Percentiles rank a stretch among this genome's conserved stretches.
These are phyloP conservation scores for Leptinotarsa lineolata DNA, from an alignment of 1,140 invertebrate genomes.

Conservation along the genomic window DNA sequence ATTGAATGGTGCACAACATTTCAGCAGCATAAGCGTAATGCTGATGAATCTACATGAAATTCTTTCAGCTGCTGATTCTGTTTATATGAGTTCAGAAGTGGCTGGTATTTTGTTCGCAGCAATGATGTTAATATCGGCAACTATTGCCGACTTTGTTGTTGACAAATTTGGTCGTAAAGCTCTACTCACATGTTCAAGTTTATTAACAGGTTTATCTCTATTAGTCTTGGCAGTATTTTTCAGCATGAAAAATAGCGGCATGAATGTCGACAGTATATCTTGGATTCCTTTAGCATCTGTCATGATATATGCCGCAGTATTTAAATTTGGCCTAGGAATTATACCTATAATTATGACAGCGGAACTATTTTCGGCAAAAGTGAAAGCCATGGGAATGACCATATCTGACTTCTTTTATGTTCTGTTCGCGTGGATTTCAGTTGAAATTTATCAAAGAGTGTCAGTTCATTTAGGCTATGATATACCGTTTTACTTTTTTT, in stretches of 20 bases:
- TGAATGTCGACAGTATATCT: conserved; percentile 10
- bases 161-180: conserved; percentile 52
- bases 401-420: conserved; percentile 41
- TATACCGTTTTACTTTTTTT: conserved; percentile 70
- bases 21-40: conserved; percentile 59
- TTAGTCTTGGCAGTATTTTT: conserved; percentile 40
- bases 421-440: conserved; percentile 64
- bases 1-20: conserved; percentile 62
- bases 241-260: conserved; percentile 31
- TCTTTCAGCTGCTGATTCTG: conserved; percentile 53
- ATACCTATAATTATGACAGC: conserved; percentile 73
- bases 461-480: conserved; percentile 56
- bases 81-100: conserved; percentile 37
- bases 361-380: conserved; percentile 68
- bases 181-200: too few species aligned
- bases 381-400: conserved; percentile 56
- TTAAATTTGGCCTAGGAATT: conserved; percentile 50
- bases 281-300: conserved; percentile 36
- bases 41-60: conserved; percentile 62
- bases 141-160: conserved; percentile 50
- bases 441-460: conserved; percentile 65
- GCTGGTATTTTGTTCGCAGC: conserved; percentile 55
- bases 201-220: too few species aligned
- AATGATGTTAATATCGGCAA: conserved; percentile 47
- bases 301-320: conserved; percentile 32